Conservation (phyloP, 2,797 vertebrate genomes). For the Borostomias antarcticus region DNA sequence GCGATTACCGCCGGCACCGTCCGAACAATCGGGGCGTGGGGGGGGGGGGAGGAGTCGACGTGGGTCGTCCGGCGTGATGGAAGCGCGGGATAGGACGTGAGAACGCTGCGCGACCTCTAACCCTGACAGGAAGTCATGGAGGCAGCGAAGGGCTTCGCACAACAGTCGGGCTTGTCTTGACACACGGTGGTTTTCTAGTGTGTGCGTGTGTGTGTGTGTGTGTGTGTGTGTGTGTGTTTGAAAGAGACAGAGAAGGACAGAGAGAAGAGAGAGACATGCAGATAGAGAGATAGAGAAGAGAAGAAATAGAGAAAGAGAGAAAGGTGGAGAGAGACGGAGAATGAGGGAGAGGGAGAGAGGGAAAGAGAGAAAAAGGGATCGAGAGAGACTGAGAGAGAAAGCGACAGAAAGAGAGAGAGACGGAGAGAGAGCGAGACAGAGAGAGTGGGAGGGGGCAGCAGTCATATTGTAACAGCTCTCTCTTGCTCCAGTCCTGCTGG, state of each 20-base stretch:
- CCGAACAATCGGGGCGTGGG: no score
- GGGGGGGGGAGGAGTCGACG: no score
- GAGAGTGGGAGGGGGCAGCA: neutral
- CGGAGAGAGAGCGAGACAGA: neutral
- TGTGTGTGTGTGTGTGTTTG: no score
- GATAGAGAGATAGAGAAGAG: neutral
- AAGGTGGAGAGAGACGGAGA: neutral
- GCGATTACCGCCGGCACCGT: neutral
- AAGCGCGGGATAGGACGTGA: no score
- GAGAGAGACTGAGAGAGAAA: neutral
- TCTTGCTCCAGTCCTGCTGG: neutral
- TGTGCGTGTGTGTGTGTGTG: no score
- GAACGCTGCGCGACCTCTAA: no score
- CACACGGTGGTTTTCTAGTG: no score
- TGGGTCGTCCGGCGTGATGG: no score
- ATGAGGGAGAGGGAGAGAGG: neutral
- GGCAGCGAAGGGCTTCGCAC: no score
- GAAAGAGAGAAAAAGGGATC: no score
- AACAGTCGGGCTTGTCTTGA: no score
- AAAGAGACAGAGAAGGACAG: neutral
- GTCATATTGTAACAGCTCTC: neutral
- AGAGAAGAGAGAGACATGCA: neutral
- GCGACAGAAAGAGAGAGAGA: neutral
- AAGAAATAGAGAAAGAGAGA: neutral
- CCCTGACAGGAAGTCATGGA: no score